Evolutionary conservation across 2,797 vertebrate species (phyloP), one percentile per base, ranked within the genome.

Genomic region (Remorina albescens): DNA sequence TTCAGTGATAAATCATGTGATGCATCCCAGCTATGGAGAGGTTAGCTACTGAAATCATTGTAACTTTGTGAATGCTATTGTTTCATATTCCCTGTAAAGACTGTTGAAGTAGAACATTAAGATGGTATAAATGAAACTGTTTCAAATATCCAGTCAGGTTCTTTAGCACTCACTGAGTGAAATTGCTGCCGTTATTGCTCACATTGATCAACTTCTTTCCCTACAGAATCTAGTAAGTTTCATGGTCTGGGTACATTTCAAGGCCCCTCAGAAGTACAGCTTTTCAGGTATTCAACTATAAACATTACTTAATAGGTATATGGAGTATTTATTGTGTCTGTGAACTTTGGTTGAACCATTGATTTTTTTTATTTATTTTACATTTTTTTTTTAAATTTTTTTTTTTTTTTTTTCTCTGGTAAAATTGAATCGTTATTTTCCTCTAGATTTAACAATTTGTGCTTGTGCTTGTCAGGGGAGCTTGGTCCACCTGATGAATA

Each of bases 191-290:
- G 44, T 54, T 5, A 53, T 47, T 6, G 6, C n/a, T 46, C 0
- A 18, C 8, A 23, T 26, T 26, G 8, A 67, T 53, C 16, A 19
- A 26, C 51, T 49, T 74, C 85, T 77, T 41, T 21, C 42, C 44
- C 15, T 71, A 51, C 75, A 99, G 98, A 97, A 96, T 91, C 94
- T 94, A 78, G 96, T 96, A 85, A 92, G 89, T 89, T 92, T 98
- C 81, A 90, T 94, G 60, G 90, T 97, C 80, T 99, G 98, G 98
- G 92, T 99, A 91, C 91, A 96, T 76, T 99, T 99, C 83, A 95
- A 93, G 76, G 96, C 96, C 28, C 97, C 96, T 62, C 95, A 94
- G 85, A 97, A 95, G 74, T 94, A 91, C 84, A 84, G 84, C 64
- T 82, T 76, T 78, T 93, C 96, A 95, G 98, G 97, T 99, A 96